Percentiles rank a stretch among this genome's conserved stretches.
Conservation (phyloP, 1,140 invertebrate species). For the Triops cancriformis region DNA sequence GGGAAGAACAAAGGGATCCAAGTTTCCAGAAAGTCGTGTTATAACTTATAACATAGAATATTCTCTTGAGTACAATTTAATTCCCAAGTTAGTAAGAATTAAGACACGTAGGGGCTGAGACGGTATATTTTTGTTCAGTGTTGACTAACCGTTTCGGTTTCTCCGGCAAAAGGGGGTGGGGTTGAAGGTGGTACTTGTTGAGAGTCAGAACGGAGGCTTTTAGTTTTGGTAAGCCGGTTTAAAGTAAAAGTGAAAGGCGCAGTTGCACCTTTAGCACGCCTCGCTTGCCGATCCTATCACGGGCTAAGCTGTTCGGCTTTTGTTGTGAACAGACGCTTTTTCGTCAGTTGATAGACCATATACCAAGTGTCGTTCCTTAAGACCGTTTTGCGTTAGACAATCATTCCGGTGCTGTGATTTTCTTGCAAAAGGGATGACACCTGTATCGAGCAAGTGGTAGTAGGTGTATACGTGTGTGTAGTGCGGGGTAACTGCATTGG, state of each 20-base stretch:
- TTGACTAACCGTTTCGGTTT: no score
- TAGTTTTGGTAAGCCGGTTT: neutral
- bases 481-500: no score
- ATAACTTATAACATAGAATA: no score
- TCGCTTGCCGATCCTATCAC: neutral
- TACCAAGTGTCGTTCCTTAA: neutral
- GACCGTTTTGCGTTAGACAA: neutral
- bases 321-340: slow-evolving; percentile 13
- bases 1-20: neutral
- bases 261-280: slow-evolving; percentile 5
- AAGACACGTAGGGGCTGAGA: no score
- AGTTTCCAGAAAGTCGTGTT: neutral
- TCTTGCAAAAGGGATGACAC: neutral
- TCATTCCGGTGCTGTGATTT: neutral
- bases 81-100: no score
- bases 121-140: no score
- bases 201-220: neutral
- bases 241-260: slow-evolving; percentile 13
- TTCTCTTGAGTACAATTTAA: no score
- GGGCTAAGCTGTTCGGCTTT: neutral
- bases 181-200: no score
- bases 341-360: neutral
- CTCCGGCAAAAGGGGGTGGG: no score
- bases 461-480: neutral
- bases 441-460: neutral